Evolutionary conservation across 2,888 invertebrate genomes (phyloP).

Genomic region (Perdita meconis): DNA sequence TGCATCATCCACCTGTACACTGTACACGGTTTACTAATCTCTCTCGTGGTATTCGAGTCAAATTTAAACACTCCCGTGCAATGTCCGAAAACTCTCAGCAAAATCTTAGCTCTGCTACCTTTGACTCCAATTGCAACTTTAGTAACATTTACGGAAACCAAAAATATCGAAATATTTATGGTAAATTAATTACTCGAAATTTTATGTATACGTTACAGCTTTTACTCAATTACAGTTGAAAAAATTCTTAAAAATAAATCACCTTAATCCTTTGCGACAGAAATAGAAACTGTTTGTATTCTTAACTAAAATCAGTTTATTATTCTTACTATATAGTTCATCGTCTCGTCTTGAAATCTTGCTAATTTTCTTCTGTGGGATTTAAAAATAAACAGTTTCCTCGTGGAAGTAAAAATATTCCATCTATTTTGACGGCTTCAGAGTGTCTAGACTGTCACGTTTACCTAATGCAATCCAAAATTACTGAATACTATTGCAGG

Average conservation of each 20-base stretch:
- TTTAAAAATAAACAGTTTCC: slow-evolving; percentile 3
- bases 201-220: too few relatives aligned
- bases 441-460: slow-evolving; percentile 4
- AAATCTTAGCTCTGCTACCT: not conserved
- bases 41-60: slow-evolving; percentile 26
- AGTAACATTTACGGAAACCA: not conserved
- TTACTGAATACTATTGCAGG: too few relatives aligned
- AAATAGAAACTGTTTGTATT: too few relatives aligned
- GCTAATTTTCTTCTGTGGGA: not conserved
- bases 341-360: not conserved
- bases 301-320: not conserved
- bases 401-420: slow-evolving; percentile 7
- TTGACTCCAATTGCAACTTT: not conserved
- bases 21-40: slow-evolving; percentile 29
- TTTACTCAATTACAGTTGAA: too few relatives aligned
- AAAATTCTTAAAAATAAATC: not conserved
- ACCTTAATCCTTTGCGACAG: not conserved
- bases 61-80: slow-evolving; percentile 43
- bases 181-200: too few relatives aligned
- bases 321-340: not conserved
- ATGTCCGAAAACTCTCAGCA: slow-evolving; percentile 26
- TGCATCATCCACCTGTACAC: not conserved
- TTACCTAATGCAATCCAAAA: too few relatives aligned
- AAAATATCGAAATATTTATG: too few relatives aligned
- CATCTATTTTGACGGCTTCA: not conserved